Conservation (phyloP, 2,113 vertebrate species). For the Peromyscus californicus region DNA sequence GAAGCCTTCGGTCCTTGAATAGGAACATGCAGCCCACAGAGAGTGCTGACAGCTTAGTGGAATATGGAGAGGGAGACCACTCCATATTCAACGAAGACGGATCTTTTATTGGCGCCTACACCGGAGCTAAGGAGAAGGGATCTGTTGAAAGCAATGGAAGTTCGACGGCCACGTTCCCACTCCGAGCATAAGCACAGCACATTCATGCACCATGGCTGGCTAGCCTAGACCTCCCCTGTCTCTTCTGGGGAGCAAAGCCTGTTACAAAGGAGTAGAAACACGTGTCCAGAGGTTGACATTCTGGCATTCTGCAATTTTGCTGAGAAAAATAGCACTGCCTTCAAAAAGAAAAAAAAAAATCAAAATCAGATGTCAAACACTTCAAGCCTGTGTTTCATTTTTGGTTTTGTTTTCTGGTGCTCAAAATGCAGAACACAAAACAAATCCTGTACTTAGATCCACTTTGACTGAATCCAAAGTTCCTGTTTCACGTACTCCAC, state of each 20-base stretch:
- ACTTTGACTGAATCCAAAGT: constrained; percentile 63
- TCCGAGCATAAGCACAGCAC: constrained; percentile 82
- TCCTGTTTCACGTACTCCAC: constrained; percentile 29
- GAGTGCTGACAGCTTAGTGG: constrained; percentile 97
- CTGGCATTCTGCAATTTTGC: constrained; percentile 57
- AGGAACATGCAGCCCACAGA: constrained; percentile 92
- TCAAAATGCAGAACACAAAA: constrained; percentile 70
- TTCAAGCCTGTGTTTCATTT: constrained; percentile 48
- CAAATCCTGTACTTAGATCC: constrained; percentile 41
- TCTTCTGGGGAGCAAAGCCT: constrained; percentile 68
- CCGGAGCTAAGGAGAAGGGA: constrained; percentile 93
- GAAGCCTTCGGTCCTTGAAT: constrained; percentile 93
- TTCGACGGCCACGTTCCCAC: constrained; percentile 88
- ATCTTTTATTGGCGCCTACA: constrained; percentile 97
- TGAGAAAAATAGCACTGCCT: constrained; percentile 81
- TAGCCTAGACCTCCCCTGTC: constrained; percentile 66
- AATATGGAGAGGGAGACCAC: constrained; percentile 96
- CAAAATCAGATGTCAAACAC: constrained; percentile 58
- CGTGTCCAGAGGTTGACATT: constrained; percentile 60
- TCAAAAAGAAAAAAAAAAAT: constrained; percentile 55
- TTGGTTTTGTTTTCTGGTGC: constrained; percentile 31
- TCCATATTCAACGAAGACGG: constrained; percentile 97
- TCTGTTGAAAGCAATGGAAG: constrained; percentile 94
- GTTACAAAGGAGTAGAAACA: constrained; percentile 62
- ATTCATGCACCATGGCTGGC: not conserved